These are phyloP conservation scores for Dryocosmus kuriphilus DNA, from an alignment of 2,888 invertebrate species.

Conservation along the genomic window DNA sequence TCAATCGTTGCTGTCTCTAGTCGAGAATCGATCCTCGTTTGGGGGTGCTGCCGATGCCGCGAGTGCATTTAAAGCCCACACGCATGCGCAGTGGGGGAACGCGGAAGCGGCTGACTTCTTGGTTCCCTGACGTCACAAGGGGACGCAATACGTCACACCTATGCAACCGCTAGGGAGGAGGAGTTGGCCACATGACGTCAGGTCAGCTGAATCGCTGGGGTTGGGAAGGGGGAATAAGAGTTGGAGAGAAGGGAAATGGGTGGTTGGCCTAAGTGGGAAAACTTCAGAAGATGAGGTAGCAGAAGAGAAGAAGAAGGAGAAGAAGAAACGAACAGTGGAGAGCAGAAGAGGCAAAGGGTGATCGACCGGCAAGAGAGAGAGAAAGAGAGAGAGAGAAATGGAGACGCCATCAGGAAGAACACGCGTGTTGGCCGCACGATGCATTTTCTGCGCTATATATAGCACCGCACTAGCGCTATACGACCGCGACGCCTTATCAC, in stretches of 20 bases:
- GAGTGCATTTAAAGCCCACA: slow-evolving; percentile 31
- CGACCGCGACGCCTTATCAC: slow-evolving; percentile 53
- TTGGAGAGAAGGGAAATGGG: slow-evolving; percentile 5
- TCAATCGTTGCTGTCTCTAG: neutral
- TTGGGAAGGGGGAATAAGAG: slow-evolving; percentile 18
- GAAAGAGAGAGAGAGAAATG: too few species aligned
- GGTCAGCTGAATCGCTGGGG: slow-evolving; percentile 7
- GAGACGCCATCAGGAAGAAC: slow-evolving; percentile 58
- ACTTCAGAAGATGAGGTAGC: slow-evolving; percentile 2
- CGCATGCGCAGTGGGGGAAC: slow-evolving; percentile 47
- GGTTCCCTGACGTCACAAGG: slow-evolving; percentile 53
- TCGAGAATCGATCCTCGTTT: slow-evolving; percentile 10
- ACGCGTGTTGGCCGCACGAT: slow-evolving; percentile 56
- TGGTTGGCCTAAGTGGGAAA: slow-evolving; percentile 21
- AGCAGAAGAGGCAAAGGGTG: slow-evolving; percentile 52
- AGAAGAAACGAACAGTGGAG: slow-evolving; percentile 40
- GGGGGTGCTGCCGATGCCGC: slow-evolving; percentile 6
- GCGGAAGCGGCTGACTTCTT: slow-evolving; percentile 51
- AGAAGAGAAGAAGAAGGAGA: slow-evolving; percentile 35
- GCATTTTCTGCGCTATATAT: slow-evolving; percentile 58
- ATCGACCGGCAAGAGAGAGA: slow-evolving; percentile 58
- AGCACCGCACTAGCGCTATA: slow-evolving; percentile 51
- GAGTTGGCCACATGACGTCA: slow-evolving; percentile 26
- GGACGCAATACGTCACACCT: slow-evolving; percentile 56
- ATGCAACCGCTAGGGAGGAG: slow-evolving; percentile 29